These are phyloP conservation scores for Synergus itoensis DNA, from an alignment of 2,888 invertebrate species.

Conservation along the genomic window DNA sequence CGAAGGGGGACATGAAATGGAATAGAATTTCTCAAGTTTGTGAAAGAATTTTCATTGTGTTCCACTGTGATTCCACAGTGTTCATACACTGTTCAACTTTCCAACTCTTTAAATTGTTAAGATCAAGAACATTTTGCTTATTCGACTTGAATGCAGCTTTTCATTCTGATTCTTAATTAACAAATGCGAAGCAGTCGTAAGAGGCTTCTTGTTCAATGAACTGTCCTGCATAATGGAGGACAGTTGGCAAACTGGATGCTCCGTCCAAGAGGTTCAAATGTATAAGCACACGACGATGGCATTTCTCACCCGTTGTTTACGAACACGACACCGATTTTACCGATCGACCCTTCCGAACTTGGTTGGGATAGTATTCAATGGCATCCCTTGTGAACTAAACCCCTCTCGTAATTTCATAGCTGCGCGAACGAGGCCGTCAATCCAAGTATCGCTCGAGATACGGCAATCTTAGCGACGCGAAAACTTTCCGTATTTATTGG, in stretches of 20 bases:
- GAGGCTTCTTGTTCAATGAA: conserved; percentile 13
- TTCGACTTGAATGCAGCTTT: neutral
- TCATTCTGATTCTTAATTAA: neutral
- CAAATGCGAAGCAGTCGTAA: neutral
- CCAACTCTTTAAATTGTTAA: neutral
- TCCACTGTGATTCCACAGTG: too few relatives aligned
- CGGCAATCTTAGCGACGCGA: conserved; percentile 27
- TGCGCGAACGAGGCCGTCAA: conserved; percentile 34
- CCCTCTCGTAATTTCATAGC: conserved; percentile 36
- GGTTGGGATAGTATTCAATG: conserved; percentile 5
- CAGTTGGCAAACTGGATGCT: conserved; percentile 36
- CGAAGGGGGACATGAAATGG: neutral
- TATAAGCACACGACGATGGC: conserved; percentile 14
- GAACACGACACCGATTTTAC: conserved; percentile 35
- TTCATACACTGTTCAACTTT: neutral
- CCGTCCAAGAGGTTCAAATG: conserved; percentile 27
- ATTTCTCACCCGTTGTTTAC: conserved; percentile 37
- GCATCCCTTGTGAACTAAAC: conserved; percentile 20
- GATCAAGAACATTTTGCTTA: neutral
- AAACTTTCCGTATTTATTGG: conserved; percentile 39
- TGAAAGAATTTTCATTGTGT: neutral
- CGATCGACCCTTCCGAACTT: conserved; percentile 28
- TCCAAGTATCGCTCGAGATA: conserved; percentile 32
- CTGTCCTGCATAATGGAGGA: conserved; percentile 31
- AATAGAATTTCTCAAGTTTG: conserved; percentile 13